Evolutionary conservation across 2,113 vertebrate species (phyloP).

Genomic region (Pygathrix nemaeus): DNA sequence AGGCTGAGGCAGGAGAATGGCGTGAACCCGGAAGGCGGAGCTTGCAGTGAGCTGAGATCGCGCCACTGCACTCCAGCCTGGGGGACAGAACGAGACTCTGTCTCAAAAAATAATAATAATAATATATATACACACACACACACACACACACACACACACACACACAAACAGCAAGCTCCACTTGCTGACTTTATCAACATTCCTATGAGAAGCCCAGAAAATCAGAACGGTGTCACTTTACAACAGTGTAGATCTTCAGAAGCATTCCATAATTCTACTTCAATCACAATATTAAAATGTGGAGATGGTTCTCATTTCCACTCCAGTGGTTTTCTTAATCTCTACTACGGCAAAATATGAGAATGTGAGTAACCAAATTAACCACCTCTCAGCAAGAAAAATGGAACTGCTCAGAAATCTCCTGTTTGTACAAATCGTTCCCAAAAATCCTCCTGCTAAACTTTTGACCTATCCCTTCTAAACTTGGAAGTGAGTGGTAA

Average conservation of each 20-base stretch:
- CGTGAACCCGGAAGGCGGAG: too few relatives aligned
- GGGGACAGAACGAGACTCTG: too few relatives aligned
- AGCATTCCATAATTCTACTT: neutral
- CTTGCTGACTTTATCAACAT: neutral
- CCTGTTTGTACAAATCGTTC: neutral
- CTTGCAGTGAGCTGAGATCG: too few relatives aligned
- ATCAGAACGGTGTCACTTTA: neutral
- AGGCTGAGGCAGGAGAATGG: too few relatives aligned
- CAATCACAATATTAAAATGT: neutral
- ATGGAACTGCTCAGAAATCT: neutral
- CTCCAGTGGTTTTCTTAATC: neutral
- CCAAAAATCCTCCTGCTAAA: constrained; percentile 15
- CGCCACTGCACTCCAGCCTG: too few relatives aligned
- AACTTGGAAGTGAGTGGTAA: neutral
- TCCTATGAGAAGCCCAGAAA: neutral
- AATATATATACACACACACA: accelerated
- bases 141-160: too few relatives aligned
- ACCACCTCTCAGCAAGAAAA: neutral
- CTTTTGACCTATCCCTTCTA: constrained; percentile 43
- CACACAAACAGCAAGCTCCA: neutral
- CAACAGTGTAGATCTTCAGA: neutral
- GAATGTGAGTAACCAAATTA: neutral
- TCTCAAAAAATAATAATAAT: too few relatives aligned
- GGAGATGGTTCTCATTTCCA: neutral
- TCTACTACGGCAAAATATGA: neutral